A percentile compares a stretch with the other conserved stretches of the same genome.
Conservation (phyloP, 2,797 vertebrate species). For the Siniperca undulata region DNA sequence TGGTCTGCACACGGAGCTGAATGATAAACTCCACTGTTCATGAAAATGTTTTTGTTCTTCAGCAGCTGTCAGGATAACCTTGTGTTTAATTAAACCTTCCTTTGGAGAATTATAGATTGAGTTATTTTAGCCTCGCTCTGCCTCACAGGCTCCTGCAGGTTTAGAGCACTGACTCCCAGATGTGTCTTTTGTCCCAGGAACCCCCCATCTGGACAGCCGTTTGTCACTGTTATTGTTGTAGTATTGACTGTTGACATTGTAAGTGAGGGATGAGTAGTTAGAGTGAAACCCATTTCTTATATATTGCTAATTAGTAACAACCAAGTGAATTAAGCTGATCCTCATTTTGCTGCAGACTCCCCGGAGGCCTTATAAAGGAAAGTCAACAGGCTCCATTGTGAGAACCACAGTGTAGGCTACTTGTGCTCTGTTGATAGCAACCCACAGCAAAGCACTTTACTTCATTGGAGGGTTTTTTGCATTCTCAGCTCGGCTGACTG, state of each 20-base stretch:
- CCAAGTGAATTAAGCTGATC: background rate
- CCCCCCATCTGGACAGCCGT: background rate
- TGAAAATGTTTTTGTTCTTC: conserved; percentile 14
- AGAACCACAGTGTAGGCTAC: background rate
- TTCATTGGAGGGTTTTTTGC: background rate
- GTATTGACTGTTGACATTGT: background rate
- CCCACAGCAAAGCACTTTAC: background rate
- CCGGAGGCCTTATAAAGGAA: background rate
- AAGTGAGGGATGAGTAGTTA: background rate
- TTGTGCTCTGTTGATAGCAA: background rate
- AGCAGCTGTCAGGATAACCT: conserved; percentile 4
- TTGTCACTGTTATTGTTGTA: background rate
- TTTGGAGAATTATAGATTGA: background rate
- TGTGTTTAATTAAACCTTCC: conserved; percentile 20
- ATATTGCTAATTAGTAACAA: background rate
- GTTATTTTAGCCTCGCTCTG: background rate
- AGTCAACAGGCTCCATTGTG: background rate
- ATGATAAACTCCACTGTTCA: conserved; percentile 26
- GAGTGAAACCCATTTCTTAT: background rate
- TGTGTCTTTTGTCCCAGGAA: background rate
- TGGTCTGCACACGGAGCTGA: conserved; percentile 17
- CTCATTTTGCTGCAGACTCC: background rate
- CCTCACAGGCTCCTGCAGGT: background rate
- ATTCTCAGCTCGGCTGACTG: background rate
- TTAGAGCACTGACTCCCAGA: background rate